Conservation (phyloP, 2,113 vertebrate genomes). For the Tragelaphus scriptus region DNA sequence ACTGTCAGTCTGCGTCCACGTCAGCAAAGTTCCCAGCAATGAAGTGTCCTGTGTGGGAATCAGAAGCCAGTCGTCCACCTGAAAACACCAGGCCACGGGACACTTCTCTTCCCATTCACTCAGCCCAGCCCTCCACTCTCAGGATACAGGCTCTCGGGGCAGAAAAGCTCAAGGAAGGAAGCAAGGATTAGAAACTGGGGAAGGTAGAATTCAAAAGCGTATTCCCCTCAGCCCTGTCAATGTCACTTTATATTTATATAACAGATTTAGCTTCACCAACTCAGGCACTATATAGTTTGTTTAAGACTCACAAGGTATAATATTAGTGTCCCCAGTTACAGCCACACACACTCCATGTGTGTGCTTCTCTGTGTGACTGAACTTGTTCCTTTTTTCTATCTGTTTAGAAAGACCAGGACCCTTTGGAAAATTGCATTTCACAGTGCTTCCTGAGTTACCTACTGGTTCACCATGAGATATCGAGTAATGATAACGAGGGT, state of each 20-base stretch:
- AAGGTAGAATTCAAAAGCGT: background rate
- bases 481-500: background rate
- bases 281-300: background rate
- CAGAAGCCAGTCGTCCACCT: background rate
- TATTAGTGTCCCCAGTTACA: background rate
- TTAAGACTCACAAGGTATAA: background rate
- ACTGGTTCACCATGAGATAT: background rate
- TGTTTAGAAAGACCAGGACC: background rate
- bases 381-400: background rate
- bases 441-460: background rate
- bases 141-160: background rate
- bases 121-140: background rate
- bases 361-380: background rate
- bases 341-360: background rate
- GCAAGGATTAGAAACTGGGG: background rate
- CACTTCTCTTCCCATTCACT: rapidly evolving
- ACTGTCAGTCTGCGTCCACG: background rate
- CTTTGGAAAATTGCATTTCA: background rate
- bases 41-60: background rate
- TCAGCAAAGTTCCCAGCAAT: background rate
- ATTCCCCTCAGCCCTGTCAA: background rate
- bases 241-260: background rate
- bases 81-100: too few species aligned
- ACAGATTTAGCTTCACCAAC: background rate
- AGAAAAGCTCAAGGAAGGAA: background rate